Conservation (phyloP, 2,113 vertebrate species). For the Xenotilapia longispinis region DNA sequence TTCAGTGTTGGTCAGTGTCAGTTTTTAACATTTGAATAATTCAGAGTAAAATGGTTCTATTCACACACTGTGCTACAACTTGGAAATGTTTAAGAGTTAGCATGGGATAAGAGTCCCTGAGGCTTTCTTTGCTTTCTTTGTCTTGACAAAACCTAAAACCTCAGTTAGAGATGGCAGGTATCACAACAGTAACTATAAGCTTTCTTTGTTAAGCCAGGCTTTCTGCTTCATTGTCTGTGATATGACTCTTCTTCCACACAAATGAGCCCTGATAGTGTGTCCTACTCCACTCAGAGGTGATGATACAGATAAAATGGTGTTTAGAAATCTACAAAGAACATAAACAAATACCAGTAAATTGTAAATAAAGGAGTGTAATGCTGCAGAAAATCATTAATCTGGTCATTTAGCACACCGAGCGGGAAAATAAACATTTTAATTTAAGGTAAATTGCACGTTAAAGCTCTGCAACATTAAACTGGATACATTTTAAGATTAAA, state of each 20-base stretch:
- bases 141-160: not conserved
- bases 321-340: not conserved
- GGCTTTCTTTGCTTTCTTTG: not conserved
- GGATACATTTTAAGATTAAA: not conserved
- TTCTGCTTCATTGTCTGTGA: not conserved
- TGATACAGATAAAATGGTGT: not conserved
- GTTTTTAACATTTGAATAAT: not conserved
- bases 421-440: not conserved
- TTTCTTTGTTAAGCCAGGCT: not conserved
- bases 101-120: not conserved
- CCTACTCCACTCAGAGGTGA: not conserved
- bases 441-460: not conserved
- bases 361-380: not conserved
- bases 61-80: not conserved
- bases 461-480: not conserved
- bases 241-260: not conserved
- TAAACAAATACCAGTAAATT: rapidly evolving
- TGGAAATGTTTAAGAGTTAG: not conserved
- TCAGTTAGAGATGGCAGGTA: not conserved
- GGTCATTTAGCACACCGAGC: not conserved
- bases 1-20: not conserved
- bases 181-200: not conserved
- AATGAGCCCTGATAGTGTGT: not conserved
- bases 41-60: not conserved
- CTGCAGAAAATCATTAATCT: not conserved